Base-by-base conservation (phyloP, 2,888 invertebrate genomes). In the Danaus chrysippus region DNA sequence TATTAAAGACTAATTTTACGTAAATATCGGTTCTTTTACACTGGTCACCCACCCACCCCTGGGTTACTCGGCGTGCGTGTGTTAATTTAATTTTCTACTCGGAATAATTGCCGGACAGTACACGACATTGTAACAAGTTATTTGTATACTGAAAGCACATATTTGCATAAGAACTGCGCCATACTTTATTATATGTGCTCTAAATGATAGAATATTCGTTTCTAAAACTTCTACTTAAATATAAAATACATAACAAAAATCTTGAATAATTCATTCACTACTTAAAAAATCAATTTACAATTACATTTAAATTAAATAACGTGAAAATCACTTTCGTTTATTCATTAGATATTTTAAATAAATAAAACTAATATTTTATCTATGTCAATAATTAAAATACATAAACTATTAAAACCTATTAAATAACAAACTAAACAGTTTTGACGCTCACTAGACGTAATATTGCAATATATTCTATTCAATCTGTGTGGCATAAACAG, bases 21-120 rank as follows among this genome's bases (percentile, higher is more conserved):
- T 41, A 46, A 55, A 49, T 15, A 53, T 63, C 61, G 70, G 81
- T 67, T 77, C 84, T 70, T 62, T 44, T 65, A 60, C 61, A 57
- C 64, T 86, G 86, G 87, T 70, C 73, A 68, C 68, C 71, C 71
- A 75, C 76, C 81, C 83, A 82, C 81, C 81, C 80, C 81, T 71
- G 78, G 72, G 78, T 79, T 78, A 78, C 81, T 79, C 71, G 72
- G 77, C 84, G 86, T 85, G 87, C 86, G 89, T 89, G 86, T 87
- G 86, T 87, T 90, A 90, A 90, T 90, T 90, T 87, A 90, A 90
- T 90, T 90, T 89, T 88, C 87, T 83, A 84, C 84, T 87, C 76
- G 85, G 79, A 82, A 79, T 89, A 87, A 89, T 88, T 88, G 86
- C 83, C 68, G 76, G 78, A 75, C 72, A 76, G 73, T 75, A 79